Base-by-base conservation (phyloP, 2,797 vertebrate species). In the Onychomys torridus region DNA sequence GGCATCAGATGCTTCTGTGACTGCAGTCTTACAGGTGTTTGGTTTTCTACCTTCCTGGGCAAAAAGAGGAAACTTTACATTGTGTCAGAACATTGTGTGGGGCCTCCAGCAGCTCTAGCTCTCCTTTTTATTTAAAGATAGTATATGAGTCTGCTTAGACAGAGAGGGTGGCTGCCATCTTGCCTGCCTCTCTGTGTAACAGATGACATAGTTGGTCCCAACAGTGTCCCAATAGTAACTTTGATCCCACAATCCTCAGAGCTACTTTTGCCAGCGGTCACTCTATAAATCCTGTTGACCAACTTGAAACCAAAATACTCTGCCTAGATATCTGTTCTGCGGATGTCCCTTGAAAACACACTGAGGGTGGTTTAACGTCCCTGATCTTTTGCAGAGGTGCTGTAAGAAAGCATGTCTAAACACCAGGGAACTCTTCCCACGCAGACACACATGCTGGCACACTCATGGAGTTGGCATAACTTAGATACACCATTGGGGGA, bases 351-450 rank as follows among this genome's bases (percentile, higher is more conserved):
- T 90, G 93, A 96, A 97, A 97, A 95, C 32, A 97, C 32, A 63
- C 93, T n/a, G 77, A 93, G 77, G 92, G 93, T 76, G 96, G 84
- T 94, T 97, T 91, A 86, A 69, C 67, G 32, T 93, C 90, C 96
- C 90, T 37, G 49, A 90, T 92, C 97, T 97, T 98, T 97, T 98
- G 98, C 97, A 98, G 97, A 98, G 98, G 98, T 98, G 97, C 98
- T 97, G 98, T 96, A 98, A 98, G 96, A 98, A 98, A 98, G 98
- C 98, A 97, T 97, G 98, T 98, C 98, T 98, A 98, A 98, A 21
- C 98, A 98, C 97, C 97, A 98, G 97, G 97, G 98, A 98, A 98
- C 97, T 98, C 98, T 96, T 97, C 93, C 96, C 90, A 97, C 97
- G 98, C 97, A 98, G 63, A 91, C 69, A 83, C 37, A 97, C n/a